Evolutionary conservation across 1,140 invertebrate genomes (phyloP).

Genomic region (Drosophila watanabei): DNA sequence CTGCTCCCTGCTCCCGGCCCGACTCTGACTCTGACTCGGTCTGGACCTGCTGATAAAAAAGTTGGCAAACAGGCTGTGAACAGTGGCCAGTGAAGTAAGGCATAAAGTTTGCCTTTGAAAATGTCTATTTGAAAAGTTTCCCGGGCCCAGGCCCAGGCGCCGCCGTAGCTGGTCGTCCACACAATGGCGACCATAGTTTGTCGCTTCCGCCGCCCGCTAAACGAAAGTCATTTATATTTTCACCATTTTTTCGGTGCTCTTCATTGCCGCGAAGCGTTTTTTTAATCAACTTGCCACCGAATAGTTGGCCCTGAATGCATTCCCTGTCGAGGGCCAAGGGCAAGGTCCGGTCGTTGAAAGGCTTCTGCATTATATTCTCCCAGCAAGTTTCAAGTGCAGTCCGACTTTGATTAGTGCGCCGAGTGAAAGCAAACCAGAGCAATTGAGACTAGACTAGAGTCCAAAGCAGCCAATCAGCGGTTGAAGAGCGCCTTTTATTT

Average conservation of each 20-base stretch:
- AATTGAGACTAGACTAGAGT: slow-evolving; percentile 45
- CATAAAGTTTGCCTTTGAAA: slow-evolving; percentile 78
- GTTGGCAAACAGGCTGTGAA: slow-evolving; percentile 15
- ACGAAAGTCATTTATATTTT: slow-evolving; percentile 80
- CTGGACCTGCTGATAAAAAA: slow-evolving; percentile 58
- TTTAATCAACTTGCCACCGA: slow-evolving; percentile 73
- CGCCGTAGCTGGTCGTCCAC: slow-evolving; percentile 22
- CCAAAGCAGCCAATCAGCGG: slow-evolving; percentile 24
- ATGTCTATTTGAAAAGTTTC: slow-evolving; percentile 81
- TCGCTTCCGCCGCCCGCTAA: slow-evolving; percentile 55
- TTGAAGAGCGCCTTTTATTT: slow-evolving; percentile 8
- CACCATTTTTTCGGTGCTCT: slow-evolving; percentile 41
- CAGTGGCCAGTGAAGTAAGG: slow-evolving; percentile 17
- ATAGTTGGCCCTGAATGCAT: slow-evolving; percentile 61
- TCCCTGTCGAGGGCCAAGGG: slow-evolving; percentile 43
- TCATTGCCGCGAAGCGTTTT: slow-evolving; percentile 72
- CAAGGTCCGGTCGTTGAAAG: slow-evolving; percentile 49
- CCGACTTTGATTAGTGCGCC: slow-evolving; percentile 63
- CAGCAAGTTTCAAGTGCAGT: slow-evolving; percentile 60
- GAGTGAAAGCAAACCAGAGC: slow-evolving; percentile 40
- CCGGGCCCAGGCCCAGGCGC: slow-evolving; percentile 25
- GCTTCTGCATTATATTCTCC: slow-evolving; percentile 18
- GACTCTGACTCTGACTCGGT: slow-evolving; percentile 4
- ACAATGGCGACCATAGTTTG: slow-evolving; percentile 64
- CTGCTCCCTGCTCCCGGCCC: slow-evolving; percentile 1